A percentile compares a stretch with the other conserved stretches of the same genome.
phyloP scores from a whole-genome alignment of 2,797 vertebrate genomes.

The Mormyrus hasselquistii region DNA sequence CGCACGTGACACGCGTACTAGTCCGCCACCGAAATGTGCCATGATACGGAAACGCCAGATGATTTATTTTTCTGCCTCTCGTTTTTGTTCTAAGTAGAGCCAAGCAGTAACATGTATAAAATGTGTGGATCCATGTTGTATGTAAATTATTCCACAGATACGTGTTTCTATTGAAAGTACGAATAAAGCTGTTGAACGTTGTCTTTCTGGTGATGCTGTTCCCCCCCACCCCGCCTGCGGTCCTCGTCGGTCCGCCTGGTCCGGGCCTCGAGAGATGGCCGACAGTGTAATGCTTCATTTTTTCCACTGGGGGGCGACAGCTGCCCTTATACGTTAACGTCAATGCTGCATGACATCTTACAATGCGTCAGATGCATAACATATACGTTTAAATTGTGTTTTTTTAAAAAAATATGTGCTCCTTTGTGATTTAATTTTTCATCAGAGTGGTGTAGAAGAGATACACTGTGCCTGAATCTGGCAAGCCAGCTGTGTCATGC shows the following conservation, averaged over 20 bases:
- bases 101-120: conserved; percentile 82
- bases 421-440: not conserved
- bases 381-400: not conserved
- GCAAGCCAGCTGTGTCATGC: not conserved
- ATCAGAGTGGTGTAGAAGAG: not conserved
- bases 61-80: conserved; percentile 69
- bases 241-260: not conserved
- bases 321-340: not conserved
- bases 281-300: not conserved
- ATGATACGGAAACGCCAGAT: conserved; percentile 65
- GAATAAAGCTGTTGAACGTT: conserved; percentile 84
- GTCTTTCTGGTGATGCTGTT: conserved; percentile 30
- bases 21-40: conserved; percentile 62
- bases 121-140: conserved; percentile 80
- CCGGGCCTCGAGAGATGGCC: not conserved
- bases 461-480: not conserved
- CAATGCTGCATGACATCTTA: not conserved
- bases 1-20: not conserved
- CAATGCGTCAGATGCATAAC: not conserved
- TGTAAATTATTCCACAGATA: conserved; percentile 93
- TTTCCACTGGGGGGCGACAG: conserved; percentile 5
- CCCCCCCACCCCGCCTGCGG: not conserved
- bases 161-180: conserved; percentile 95
- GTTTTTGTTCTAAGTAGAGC: conserved; percentile 69
- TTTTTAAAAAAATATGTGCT: not conserved